Evolutionary conservation across 2,797 vertebrate species (phyloP).

Genomic region (Euthynnus affinis): DNA sequence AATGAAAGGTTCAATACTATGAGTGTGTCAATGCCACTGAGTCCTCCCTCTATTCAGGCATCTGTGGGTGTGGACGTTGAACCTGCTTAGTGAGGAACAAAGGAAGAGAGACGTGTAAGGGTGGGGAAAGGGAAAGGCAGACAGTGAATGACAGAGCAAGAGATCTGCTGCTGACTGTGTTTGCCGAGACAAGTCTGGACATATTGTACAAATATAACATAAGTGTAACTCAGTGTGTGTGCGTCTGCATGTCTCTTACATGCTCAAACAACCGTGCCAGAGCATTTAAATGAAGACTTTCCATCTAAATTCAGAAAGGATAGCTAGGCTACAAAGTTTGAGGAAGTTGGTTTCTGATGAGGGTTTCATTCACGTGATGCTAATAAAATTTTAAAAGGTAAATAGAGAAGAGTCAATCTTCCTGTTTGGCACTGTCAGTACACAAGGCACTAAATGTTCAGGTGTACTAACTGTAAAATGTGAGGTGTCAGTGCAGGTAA

Average conservation of each 20-base stretch:
- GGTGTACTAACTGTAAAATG: constrained; percentile 10
- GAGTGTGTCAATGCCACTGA: constrained; percentile 31
- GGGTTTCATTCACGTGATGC: constrained; percentile 19
- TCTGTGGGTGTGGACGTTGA: constrained; percentile 62
- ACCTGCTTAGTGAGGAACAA: constrained; percentile 58
- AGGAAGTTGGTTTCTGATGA: constrained; percentile 27
- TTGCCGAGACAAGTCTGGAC: constrained; percentile 64
- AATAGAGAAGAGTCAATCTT: constrained; percentile 27
- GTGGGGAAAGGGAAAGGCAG: constrained; percentile 1
- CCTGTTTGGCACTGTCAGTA: neutral
- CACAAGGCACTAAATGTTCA: neutral
- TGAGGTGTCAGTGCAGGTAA: neutral
- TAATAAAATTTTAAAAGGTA: neutral
- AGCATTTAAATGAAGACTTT: neutral
- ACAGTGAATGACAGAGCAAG: constrained; percentile 30
- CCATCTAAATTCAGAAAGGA: constrained; percentile 15
- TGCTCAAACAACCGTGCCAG: constrained; percentile 24
- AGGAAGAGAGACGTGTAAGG: constrained; percentile 33
- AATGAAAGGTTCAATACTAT: constrained; percentile 25
- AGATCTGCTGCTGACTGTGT: constrained; percentile 45
- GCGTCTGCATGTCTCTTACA: constrained; percentile 7
- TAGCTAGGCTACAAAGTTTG: neutral
- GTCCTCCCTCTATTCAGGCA: constrained; percentile 43
- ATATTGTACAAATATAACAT: neutral
- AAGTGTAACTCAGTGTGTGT: neutral